These are phyloP conservation scores for Lepilemur ruficaudatus DNA, from an alignment of 2,797 vertebrate species.

Conservation along the genomic window DNA sequence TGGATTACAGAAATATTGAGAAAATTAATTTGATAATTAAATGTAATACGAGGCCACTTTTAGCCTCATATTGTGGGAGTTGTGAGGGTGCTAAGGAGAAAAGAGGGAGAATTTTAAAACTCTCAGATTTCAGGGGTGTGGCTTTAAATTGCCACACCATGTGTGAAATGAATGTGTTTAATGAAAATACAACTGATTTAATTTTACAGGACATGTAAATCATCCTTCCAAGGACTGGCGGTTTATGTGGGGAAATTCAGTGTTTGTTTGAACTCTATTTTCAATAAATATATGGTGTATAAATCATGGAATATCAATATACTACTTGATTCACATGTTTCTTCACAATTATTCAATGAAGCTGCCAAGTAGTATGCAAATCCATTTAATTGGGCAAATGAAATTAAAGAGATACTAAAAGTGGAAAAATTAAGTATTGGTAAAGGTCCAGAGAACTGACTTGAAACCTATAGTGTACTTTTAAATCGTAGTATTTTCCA, in stretches of 20 bases:
- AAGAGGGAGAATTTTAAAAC: background rate
- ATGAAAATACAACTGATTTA: constrained; percentile 3
- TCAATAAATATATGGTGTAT: background rate
- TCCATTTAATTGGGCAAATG: background rate
- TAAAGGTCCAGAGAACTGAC: background rate
- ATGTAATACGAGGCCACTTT: background rate
- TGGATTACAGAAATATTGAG: background rate
- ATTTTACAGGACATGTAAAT: background rate
- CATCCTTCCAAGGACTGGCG: background rate
- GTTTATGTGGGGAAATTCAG: background rate
- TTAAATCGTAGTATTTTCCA: constrained; percentile 1
- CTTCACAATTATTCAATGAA: background rate
- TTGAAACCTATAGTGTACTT: background rate
- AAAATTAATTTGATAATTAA: background rate
- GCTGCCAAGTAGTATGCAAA: background rate
- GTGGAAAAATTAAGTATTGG: background rate
- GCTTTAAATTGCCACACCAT: background rate
- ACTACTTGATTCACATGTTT: background rate
- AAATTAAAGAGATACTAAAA: constrained; percentile 4
- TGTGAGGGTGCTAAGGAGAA: background rate
- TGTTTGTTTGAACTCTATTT: background rate
- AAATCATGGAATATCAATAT: background rate
- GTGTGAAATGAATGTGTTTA: background rate
- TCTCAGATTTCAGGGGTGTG: background rate
- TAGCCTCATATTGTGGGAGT: background rate